A percentile compares a stretch with the other conserved stretches of the same genome.
Evolutionary conservation across 2,113 vertebrate species (phyloP).

Genomic region (Lynx canadensis): DNA sequence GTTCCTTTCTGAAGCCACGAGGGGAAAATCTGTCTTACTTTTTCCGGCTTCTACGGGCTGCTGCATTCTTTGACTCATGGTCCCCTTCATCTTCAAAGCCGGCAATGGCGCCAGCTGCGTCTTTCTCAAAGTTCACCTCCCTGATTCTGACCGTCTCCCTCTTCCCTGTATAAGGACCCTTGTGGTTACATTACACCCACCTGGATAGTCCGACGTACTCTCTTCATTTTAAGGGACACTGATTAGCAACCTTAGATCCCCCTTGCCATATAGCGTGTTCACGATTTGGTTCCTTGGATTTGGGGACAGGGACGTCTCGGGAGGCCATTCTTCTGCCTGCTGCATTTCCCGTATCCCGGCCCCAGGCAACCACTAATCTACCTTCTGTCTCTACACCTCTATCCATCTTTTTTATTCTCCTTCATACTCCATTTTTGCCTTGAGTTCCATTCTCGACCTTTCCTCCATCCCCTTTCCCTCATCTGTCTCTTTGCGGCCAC

Average conservation of each 20-base stretch:
- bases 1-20: not conserved
- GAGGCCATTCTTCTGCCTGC: not conserved
- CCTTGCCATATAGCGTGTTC: not conserved
- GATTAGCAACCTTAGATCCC: not conserved
- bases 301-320: not conserved
- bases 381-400: not conserved
- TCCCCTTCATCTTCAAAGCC: not conserved
- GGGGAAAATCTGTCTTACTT: not conserved
- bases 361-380: not conserved
- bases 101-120: rapidly evolving
- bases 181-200: not conserved
- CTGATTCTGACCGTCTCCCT: not conserved
- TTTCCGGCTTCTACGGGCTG: not conserved
- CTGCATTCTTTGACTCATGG: not conserved
- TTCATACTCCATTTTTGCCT: not conserved
- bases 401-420: not conserved
- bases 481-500: not conserved
- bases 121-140: not conserved
- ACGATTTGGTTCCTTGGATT: not conserved
- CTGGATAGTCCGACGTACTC: not conserved
- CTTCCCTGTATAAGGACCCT: not conserved
- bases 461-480: not conserved
- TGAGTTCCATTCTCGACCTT: not conserved
- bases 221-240: not conserved
- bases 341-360: not conserved